Base-by-base conservation (phyloP, 37 sponge, comb jelly and placozoan genomes). In the Amphimedon queenslandica region DNA sequence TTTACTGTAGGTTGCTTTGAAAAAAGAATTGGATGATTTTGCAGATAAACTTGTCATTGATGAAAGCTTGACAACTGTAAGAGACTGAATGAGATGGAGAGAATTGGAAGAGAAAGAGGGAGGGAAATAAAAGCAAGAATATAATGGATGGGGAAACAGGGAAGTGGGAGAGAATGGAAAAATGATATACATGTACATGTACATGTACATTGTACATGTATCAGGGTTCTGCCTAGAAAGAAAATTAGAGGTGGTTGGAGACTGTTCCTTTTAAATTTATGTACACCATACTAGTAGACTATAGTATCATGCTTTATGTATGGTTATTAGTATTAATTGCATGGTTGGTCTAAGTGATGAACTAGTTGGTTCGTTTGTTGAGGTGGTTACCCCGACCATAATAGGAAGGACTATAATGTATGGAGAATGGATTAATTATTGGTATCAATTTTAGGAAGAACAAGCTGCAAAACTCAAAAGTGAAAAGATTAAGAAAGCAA, bases 401-500 rank as follows among this genome's bases (percentile, higher is more conserved):
- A n/a, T n/a, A n/a, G n/a, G n/a, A n/a, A n/a, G n/a, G n/a, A n/a
- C n/a, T n/a, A n/a, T n/a, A n/a, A n/a, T n/a, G n/a, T n/a, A 18
- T 8, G 51, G 51, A 18, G 51, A 13, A 13, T 47, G 51, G 13
- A 13, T 47, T 11, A n/a, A 5, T 60, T 11, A 60, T 11, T 60
- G 28, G 23, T n/a, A 6, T 60, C 27, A 47, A 42, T 55, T 16
- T 67, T 42, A 91, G 85, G 89, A 81, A 57, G 89, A 92, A 40
- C 83, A 87, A 47, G 75, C 34, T 1, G 23, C 20, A 51, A 85
- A 82, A 42, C 30, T 90, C 38, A 82, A 82, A 56, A 69, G 66
- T 71, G 89, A 88, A 74, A 95, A 95, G 74, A 72, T 95, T 57
- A 74, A 74, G 70, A 82, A 91, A 32, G 96, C 96, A 37, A 81